A percentile compares a stretch with the other conserved stretches of the same genome.
These are phyloP conservation scores for Perdix hodgsoniae DNA, from an alignment of 2,797 vertebrate species.

Conservation along the genomic window DNA sequence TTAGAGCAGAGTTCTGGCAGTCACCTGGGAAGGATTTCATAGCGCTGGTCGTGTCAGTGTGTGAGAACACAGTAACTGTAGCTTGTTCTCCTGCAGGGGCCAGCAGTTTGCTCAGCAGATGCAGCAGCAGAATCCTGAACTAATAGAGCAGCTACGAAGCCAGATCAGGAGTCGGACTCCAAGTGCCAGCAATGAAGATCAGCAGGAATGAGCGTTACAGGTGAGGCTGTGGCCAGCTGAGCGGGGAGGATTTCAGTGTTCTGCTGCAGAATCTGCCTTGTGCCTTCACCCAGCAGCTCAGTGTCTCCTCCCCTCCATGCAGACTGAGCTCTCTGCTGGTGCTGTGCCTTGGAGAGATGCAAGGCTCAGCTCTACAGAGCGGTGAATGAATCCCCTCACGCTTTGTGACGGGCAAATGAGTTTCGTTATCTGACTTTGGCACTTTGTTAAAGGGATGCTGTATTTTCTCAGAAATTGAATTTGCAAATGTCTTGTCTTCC, in stretches of 20 bases:
- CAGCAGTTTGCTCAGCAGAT: constrained; percentile 98
- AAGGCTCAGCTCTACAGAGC: background rate
- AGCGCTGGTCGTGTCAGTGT: fast-evolving
- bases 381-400: background rate
- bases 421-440: fast-evolving
- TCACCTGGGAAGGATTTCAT: background rate
- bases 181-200: constrained; percentile 93
- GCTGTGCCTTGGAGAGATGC: background rate
- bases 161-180: constrained; percentile 94
- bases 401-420: fast-evolving
- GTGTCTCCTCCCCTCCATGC: background rate
- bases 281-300: background rate
- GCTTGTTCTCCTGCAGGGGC: constrained; percentile 79
- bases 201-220: constrained; percentile 79
- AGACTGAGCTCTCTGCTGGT: background rate
- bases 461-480: background rate
- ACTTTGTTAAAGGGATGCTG: background rate
- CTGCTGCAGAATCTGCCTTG: background rate
- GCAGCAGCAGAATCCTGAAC: constrained; percentile 97
- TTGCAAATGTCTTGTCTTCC: background rate
- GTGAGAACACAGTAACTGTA: fast-evolving
- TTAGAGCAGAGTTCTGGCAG: fast-evolving
- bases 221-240: background rate
- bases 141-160: constrained; percentile 95
- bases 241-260: fast-evolving